Conservation (phyloP, 2,113 vertebrate genomes). For the Apistogramma diplotaenia region DNA sequence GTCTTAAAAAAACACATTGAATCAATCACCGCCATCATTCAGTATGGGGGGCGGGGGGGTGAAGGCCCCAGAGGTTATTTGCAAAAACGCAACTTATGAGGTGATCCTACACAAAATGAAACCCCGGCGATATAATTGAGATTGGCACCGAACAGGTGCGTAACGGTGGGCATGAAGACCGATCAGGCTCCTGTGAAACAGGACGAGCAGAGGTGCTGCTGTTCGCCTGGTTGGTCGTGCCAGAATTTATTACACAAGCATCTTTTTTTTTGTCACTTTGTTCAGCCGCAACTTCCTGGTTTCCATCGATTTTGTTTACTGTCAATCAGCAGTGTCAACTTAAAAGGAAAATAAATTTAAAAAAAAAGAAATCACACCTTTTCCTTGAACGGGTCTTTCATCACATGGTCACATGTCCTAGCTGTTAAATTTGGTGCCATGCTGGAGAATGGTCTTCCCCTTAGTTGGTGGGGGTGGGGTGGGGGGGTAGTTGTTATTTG, state of each 20-base stretch:
- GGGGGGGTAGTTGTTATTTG: too few species aligned
- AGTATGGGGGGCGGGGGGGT: too few species aligned
- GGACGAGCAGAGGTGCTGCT: neutral
- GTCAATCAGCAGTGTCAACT: neutral
- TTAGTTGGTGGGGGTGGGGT: neutral
- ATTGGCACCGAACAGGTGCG: neutral
- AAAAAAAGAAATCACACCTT: neutral
- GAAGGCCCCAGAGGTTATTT: neutral
- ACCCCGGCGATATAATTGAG: rapidly evolving
- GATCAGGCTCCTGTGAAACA: neutral
- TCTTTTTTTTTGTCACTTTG: too few species aligned
- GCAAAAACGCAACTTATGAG: neutral
- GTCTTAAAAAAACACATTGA: too few species aligned
- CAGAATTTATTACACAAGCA: neutral
- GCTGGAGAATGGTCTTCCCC: too few species aligned
- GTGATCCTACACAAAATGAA: rapidly evolving
- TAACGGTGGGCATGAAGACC: neutral
- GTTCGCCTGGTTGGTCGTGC: neutral
- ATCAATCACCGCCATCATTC: neutral
- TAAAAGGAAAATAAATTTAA: neutral
- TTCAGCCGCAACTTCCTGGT: too few species aligned
- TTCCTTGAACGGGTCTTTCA: neutral
- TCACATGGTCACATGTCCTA: neutral
- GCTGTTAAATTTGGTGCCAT: neutral
- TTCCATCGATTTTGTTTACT: neutral